phyloP scores from a whole-genome alignment of 2,797 vertebrate genomes.

The Selene dorsalis region DNA sequence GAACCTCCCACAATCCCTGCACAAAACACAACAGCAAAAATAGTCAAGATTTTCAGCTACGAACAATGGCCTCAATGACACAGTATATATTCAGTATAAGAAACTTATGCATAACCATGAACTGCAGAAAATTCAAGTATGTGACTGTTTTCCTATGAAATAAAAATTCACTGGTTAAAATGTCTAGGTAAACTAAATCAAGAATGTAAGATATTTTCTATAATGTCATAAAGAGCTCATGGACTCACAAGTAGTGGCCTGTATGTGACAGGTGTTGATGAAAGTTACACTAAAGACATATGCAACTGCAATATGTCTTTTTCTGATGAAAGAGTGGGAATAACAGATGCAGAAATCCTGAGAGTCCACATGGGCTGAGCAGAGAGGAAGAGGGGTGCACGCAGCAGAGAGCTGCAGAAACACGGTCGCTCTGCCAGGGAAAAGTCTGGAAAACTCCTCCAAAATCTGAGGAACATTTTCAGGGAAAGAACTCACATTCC shows the following conservation, averaged over 20 bases:
- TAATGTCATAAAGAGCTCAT: background rate
- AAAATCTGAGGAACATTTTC: conserved; percentile 51
- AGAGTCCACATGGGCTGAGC: conserved; percentile 44
- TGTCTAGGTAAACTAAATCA: no score
- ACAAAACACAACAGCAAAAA: background rate
- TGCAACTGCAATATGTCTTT: conserved; percentile 9
- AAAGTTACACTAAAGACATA: background rate
- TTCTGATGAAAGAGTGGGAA: conserved; percentile 47
- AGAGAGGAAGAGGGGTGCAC: conserved; percentile 6
- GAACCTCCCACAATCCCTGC: background rate
- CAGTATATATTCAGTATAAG: background rate
- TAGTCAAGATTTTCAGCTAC: background rate
- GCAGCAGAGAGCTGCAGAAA: conserved; percentile 29
- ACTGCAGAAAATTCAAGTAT: background rate
- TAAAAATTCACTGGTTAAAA: background rate
- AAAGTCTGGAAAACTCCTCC: conserved; percentile 26
- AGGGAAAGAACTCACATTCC: conserved; percentile 51
- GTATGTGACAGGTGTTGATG: background rate
- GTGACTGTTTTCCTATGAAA: background rate
- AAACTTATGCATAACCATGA: background rate
- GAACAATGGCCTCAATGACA: background rate
- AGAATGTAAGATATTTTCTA: background rate
- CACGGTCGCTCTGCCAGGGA: conserved; percentile 29
- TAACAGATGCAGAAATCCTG: conserved; percentile 37
- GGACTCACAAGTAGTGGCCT: background rate